Base-by-base conservation (phyloP, 2,113 vertebrate species). In the Polyodon spathula region DNA sequence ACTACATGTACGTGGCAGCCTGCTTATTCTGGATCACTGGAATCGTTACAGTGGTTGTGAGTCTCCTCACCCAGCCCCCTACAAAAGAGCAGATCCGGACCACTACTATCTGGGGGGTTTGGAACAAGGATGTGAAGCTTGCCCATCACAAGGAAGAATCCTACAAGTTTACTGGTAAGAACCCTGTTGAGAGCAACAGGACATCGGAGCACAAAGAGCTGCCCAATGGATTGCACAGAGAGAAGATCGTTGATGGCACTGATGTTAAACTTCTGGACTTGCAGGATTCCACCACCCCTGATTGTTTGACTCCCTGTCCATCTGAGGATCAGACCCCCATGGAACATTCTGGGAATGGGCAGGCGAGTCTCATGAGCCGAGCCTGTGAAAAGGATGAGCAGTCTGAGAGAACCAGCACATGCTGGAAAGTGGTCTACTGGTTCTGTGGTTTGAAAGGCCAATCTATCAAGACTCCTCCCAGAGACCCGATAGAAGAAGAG, bases 1-100 rank as follows among this genome's bases (percentile, higher is more conserved):
- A 99, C 62, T 99, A 97, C 75, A 98, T 99, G 96, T 99, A 99
- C 40, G 78, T 97, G 68, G 95, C 96, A 0, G 90, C 92, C 0
- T 83, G 69, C 0, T 78, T 99, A 40, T 99, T 99, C 71, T 99
- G 96, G 96, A 76, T 94, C 77, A 93, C 96, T 8, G 92, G 90
- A 8, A 69, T 83, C 2, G 87, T 97, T 60, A 89, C 91, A 1
- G 80, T 94, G 1, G 75, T 89, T 40, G 89, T 97, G 54, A 99
- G 96, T 73, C 89, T 99, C 5, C 88, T 90, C 59, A 97, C 94
- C 0, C 57, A 90, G n/a, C 89, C 93, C 1, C 95, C 93, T 50
- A 84, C 83, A 0, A 85, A 90, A 51, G 90, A 97, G 37, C 91
- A 86, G 71, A 69, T 93, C 7, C 66, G 80, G 37, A 92, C 86